A percentile compares a stretch with the other conserved stretches of the same genome.
Conservation (phyloP, 2,888 invertebrate species). For the Sipunculus nudus region DNA sequence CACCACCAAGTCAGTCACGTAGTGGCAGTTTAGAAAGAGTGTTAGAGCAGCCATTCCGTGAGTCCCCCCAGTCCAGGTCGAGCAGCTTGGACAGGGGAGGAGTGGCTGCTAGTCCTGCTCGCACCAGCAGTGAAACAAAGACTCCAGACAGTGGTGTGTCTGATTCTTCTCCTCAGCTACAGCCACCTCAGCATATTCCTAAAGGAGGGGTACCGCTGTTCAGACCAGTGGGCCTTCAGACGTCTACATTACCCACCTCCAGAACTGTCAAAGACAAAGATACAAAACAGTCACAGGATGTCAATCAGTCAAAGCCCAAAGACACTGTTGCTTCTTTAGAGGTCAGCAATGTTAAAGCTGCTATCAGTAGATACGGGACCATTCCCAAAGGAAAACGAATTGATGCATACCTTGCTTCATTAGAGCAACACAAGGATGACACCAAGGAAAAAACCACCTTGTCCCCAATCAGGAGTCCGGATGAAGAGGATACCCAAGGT, state of each 20-base stretch:
- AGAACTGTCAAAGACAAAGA: too few relatives aligned
- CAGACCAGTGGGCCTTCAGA: too few relatives aligned
- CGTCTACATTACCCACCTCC: too few relatives aligned
- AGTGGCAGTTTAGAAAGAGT: slow-evolving; percentile 40
- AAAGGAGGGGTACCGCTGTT: too few relatives aligned
- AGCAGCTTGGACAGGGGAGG: slow-evolving; percentile 26
- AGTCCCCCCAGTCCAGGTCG: slow-evolving; percentile 25
- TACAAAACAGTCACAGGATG: too few relatives aligned
- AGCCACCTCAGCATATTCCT: slow-evolving; percentile 20
- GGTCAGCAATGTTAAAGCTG: slow-evolving; percentile 93
- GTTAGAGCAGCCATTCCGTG: slow-evolving; percentile 19
- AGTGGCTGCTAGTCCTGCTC: slow-evolving; percentile 26
- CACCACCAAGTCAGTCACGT: slow-evolving; percentile 37
- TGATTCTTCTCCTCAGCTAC: slow-evolving; percentile 30
- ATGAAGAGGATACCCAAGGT: slow-evolving; percentile 15
- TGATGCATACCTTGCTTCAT: slow-evolving; percentile 93
- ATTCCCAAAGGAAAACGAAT: slow-evolving; percentile 96
- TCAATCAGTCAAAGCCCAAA: too few relatives aligned
- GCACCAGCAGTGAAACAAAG: slow-evolving; percentile 27
- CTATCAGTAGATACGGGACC: slow-evolving; percentile 91
- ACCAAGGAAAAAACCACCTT: slow-evolving; percentile 36
- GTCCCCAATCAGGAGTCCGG: slow-evolving; percentile 19
- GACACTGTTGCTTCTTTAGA: slow-evolving; percentile 84
- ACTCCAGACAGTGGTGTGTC: slow-evolving; percentile 33
- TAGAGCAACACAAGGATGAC: too few relatives aligned